phyloP scores from a whole-genome alignment of 2,113 vertebrate genomes.

The Phrynocephalus versicolor region DNA sequence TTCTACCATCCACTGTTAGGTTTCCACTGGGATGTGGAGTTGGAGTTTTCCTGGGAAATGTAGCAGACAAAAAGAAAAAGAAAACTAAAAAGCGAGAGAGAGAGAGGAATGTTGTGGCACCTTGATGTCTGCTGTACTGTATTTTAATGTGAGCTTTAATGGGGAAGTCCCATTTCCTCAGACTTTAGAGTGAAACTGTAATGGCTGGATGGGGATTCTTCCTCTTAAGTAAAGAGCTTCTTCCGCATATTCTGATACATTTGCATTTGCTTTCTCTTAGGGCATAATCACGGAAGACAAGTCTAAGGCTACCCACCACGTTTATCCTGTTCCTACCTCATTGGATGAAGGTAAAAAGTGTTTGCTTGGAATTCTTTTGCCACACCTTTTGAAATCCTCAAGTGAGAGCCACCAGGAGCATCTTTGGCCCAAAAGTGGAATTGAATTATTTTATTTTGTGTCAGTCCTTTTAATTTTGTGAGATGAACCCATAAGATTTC shows the following conservation, averaged over 20 bases:
- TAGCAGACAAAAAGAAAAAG: no score
- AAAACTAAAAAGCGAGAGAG: no score
- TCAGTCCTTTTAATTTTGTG: fast-evolving
- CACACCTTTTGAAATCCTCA: background rate
- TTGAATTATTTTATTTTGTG: background rate
- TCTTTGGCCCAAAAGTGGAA: background rate
- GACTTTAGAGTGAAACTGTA: no score
- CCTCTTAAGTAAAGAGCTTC: no score
- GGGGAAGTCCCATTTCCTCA: no score
- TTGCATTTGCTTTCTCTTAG: slow-evolving; percentile 65
- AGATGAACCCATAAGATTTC: background rate
- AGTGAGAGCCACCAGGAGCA: background rate
- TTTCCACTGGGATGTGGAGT: background rate
- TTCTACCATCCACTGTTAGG: background rate
- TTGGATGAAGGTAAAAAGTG: slow-evolving; percentile 86
- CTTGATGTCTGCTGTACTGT: no score
- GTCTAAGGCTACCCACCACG: slow-evolving; percentile 92
- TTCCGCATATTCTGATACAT: background rate
- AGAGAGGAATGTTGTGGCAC: no score
- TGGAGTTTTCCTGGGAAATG: background rate
- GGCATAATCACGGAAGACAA: slow-evolving; percentile 95
- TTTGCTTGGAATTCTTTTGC: fast-evolving
- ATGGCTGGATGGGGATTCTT: no score
- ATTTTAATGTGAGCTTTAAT: no score
- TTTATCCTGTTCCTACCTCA: slow-evolving; percentile 86